Evolutionary conservation across 1,140 invertebrate species (phyloP).

Genomic region (Euura saliciscinereae): DNA sequence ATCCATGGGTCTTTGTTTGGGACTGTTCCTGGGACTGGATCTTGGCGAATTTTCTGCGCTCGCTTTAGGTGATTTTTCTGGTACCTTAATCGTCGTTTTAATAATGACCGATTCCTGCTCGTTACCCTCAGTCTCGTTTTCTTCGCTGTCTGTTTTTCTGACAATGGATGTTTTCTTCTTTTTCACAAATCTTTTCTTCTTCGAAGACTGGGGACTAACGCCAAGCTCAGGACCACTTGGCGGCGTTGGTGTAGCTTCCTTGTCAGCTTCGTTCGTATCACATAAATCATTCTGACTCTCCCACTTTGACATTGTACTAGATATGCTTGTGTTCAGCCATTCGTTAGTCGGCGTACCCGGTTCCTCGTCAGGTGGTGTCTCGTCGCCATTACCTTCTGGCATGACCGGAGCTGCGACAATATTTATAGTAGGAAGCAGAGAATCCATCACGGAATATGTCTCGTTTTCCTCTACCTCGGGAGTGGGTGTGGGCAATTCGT

Average conservation of each 20-base stretch:
- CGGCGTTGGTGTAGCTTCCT: conserved; percentile 17
- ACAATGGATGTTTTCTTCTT: not conserved
- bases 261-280: conserved; percentile 32
- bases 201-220: conserved; percentile 30
- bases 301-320: conserved; percentile 47
- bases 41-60: conserved; percentile 15
- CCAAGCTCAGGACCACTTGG: conserved; percentile 16
- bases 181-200: conserved; percentile 10
- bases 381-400: conserved; percentile 12
- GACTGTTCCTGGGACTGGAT: conserved; percentile 28
- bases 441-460: conserved; percentile 4
- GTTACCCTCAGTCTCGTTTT: not conserved
- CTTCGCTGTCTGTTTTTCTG: not conserved
- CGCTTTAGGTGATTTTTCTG: not conserved
- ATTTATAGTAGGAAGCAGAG: conserved; percentile 32
- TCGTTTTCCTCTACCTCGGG: not conserved
- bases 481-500: conserved; percentile 8
- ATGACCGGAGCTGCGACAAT: conserved; percentile 16
- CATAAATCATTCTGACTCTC: conserved; percentile 45
- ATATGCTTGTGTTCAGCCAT: conserved; percentile 23
- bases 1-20: conserved; percentile 47
- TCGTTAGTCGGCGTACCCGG: conserved; percentile 45
- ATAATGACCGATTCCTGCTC: too few species aligned
- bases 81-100: not conserved
- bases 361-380: conserved; percentile 36